phyloP scores from a whole-genome alignment of 1,140 invertebrate genomes.

The Laupala kohalensis region DNA sequence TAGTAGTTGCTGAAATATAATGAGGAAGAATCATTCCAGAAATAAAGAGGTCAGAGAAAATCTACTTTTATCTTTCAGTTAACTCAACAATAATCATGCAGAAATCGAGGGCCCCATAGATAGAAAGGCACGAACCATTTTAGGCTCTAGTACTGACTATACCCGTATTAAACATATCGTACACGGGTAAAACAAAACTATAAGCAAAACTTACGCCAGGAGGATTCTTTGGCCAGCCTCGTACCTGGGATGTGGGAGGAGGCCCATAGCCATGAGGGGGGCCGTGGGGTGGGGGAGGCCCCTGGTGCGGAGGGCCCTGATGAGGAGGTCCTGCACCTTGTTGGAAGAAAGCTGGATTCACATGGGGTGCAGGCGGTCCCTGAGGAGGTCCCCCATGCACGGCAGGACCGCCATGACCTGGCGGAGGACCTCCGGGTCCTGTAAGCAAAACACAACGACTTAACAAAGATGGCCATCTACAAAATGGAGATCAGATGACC shows the following conservation, averaged over 20 bases:
- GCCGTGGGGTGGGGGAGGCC: constrained; percentile 38
- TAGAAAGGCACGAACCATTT: no score
- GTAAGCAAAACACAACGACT: not conserved
- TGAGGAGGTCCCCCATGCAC: constrained; percentile 34
- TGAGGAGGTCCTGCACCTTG: constrained; percentile 48
- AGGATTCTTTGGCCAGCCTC: constrained; percentile 2
- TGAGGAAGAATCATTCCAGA: no score
- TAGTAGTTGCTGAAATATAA: no score
- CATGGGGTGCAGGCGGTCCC: constrained; percentile 77
- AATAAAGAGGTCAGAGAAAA: no score
- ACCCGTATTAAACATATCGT: not conserved
- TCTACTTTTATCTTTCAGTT: no score
- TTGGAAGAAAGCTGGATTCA: constrained; percentile 92
- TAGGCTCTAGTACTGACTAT: no score
- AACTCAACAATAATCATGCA: no score
- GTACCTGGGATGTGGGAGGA: constrained; percentile 23
- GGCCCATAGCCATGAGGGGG: constrained; percentile 47
- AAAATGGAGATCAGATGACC: no score
- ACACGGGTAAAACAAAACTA: not conserved
- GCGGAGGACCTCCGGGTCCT: constrained; percentile 36
- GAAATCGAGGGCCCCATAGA: no score
- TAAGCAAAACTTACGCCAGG: not conserved
- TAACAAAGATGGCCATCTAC: no score
- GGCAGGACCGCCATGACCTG: constrained; percentile 42
- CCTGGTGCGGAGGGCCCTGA: constrained; percentile 35